Percentiles rank a stretch among this genome's conserved stretches.
Conservation (phyloP, 2,113 vertebrate genomes). For the Chionomys nivalis region DNA sequence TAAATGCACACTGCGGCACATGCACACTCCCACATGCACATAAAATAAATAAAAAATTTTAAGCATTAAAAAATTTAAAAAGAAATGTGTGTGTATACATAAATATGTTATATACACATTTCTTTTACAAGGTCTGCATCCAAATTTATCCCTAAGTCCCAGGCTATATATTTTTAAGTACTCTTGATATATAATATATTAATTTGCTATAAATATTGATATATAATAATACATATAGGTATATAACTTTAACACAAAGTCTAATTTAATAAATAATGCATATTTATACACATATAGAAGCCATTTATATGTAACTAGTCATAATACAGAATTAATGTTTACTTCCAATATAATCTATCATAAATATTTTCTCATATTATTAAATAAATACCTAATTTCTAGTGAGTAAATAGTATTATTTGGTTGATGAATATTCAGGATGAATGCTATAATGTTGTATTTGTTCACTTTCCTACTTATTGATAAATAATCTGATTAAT, state of each 20-base stretch:
- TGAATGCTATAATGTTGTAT: background rate
- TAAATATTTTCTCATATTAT: background rate
- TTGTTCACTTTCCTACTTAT: slow-evolving; percentile 24
- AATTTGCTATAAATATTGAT: background rate
- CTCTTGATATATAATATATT: background rate
- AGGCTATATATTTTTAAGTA: background rate
- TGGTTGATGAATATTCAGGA: background rate
- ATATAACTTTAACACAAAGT: background rate
- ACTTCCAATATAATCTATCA: background rate
- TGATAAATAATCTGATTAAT: background rate
- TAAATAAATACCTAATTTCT: slow-evolving; percentile 1
- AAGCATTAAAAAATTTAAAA: background rate
- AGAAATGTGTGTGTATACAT: background rate
- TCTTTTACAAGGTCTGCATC: too few species aligned
- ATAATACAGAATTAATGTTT: background rate
- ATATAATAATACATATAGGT: background rate
- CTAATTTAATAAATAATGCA: background rate
- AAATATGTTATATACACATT: too few species aligned
- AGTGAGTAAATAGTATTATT: background rate
- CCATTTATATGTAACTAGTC: background rate
- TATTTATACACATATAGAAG: background rate
- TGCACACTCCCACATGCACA: too few species aligned
- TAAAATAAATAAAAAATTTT: background rate
- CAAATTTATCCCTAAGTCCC: too few species aligned
- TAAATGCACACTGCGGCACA: background rate